Base-by-base conservation (phyloP, 2,888 invertebrate genomes). In the Arrhopalites spinosus region DNA sequence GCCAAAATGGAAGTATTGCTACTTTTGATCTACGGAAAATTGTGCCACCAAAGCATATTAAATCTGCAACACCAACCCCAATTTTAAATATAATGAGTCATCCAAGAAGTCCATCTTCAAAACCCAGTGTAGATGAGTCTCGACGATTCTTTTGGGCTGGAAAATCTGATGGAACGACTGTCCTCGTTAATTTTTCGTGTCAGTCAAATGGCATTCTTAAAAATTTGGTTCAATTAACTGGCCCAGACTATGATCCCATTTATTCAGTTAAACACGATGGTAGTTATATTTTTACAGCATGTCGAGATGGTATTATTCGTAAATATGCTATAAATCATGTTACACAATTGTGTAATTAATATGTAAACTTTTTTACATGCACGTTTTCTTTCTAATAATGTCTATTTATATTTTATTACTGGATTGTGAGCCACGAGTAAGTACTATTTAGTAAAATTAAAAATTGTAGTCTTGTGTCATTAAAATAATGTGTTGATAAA, bases 201-300 rank as follows among this genome's bases (percentile, higher is more conserved):
- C 59, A 71, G 23, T 15, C 69, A 20, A 75, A 75, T 15, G 59
- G 36, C 13, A 7, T 23, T 8, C 25, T 11, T 2, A 72, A 75
- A 23, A 75, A 71, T 72, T 69, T 80, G 72, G 73, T 81, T 25
- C 89, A 90, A 77, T 85, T 92, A n/a, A 91, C 91, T 8, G 92
- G 92, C 0, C 87, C 91, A 0, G 90, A 92, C 83, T 90, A 89
- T 84, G 92, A 92, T 83, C 91, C 91, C 0, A 87, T 92, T 20
- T 88, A 91, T 84, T 89, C 89, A 81, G 85, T 91, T 36, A 86
- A 88, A 0, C 87, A 87, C 79, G 90, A 90, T 83, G 88, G 88
- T 2, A 84, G 83, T 23, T 87, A 87, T 84, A 85, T 92, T 45
- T 90, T 89, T 80, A 88, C 90, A 0, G 89, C 88, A 0, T 90